Evolutionary conservation across 2,888 invertebrate genomes (phyloP), one percentile per base, ranked within the genome.

Genomic region (Odontothrips loti): DNA sequence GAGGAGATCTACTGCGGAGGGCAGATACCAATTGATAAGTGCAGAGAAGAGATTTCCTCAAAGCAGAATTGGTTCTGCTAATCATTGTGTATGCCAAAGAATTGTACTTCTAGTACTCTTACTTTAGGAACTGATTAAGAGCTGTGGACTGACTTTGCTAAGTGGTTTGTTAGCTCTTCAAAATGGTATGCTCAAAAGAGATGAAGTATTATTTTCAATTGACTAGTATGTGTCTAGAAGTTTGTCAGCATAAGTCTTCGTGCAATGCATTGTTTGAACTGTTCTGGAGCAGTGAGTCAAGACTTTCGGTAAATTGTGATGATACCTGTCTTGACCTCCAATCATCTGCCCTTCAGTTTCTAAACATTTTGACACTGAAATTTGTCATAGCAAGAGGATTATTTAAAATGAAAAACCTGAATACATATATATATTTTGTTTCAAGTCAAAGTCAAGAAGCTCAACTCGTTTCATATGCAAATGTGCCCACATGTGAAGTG

Each of bases 171-270:
- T 75, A 75, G 68, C 68, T 75, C 68, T 27, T 75, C 23, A 75
- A 75, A 75, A 23, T 27, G 23, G 27, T 75, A n/a, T 75, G 68
- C 68, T 75, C 68, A 75, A 75, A 75, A 27, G 27, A 75, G 68
- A 75, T 27, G 68, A 27, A 75, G 68, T 75, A 75, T 75, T 75
- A 75, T 75, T 75, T 27, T 75, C n/a, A 75, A 75, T 27, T 75
- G 68, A 75, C 68, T 75, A 27, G 23, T 75, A 27, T 27, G 10
- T 75, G 68, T 75, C 68, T 75, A 75, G 68, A 27, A 75, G 27
- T 27, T 75, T 27, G n/a, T 23, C 68, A 58, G 17, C 3, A 43
- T 4, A 43, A 43, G 34, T 43, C 3, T 43, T 43, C 34, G 34
- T 43, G 34, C 34, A 43, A 43, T 43, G 34, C 2, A 43, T 43